phyloP scores from a whole-genome alignment of 1,140 invertebrate species.

The Aphelinus atriplicis region DNA sequence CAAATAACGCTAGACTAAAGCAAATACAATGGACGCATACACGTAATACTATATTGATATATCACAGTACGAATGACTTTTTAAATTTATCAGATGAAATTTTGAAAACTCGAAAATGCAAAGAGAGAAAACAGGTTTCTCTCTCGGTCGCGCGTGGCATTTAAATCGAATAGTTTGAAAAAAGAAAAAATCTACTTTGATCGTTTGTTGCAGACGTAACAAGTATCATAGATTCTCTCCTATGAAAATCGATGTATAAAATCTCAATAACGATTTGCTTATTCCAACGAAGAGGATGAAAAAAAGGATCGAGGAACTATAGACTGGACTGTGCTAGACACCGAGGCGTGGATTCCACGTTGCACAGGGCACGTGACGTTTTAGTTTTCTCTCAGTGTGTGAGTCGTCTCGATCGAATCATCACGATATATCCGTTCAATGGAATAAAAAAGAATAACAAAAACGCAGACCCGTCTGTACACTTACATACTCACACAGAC shows the following conservation, averaged over 20 bases:
- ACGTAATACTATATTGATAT: constrained; percentile 1
- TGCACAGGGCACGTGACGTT: no score
- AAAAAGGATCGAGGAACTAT: no score
- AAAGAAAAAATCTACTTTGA: not conserved
- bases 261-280: not conserved
- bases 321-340: no score
- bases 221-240: not conserved
- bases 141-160: not conserved
- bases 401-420: no score
- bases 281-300: no score
- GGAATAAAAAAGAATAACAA: no score
- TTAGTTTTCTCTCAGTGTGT: no score
- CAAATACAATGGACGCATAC: not conserved
- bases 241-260: not conserved
- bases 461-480: no score
- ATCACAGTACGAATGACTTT: constrained; percentile 14
- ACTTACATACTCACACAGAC: no score
- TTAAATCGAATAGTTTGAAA: not conserved
- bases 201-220: not conserved
- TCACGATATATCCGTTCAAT: no score
- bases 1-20: not conserved
- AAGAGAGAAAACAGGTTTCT: not conserved
- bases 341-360: no score
- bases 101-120: not conserved
- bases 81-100: not conserved